A percentile compares a stretch with the other conserved stretches of the same genome.
Evolutionary conservation across 2,888 invertebrate species (phyloP).

Genomic region (Byasa hedistus): DNA sequence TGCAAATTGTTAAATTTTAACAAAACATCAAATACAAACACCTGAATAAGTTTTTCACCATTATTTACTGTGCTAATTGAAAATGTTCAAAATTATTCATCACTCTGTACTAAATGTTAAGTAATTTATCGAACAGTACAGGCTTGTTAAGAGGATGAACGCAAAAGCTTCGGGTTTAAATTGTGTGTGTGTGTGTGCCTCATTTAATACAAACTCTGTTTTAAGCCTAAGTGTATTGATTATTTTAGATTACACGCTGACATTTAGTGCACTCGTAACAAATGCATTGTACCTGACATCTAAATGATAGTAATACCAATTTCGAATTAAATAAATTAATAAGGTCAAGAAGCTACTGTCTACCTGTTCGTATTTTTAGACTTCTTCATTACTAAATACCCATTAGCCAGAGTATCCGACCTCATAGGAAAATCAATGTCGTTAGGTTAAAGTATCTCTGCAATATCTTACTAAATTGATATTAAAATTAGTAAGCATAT

Average conservation of each 20-base stretch:
- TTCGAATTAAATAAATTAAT: no score
- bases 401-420: neutral
- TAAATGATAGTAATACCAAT: no score
- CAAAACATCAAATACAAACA: conserved; percentile 27
- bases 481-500: neutral
- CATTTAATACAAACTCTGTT: conserved; percentile 47
- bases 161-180: conserved; percentile 61
- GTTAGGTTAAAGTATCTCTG: neutral
- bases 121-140: conserved; percentile 65
- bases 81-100: no score
- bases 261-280: conserved; percentile 10
- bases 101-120: conserved; percentile 47
- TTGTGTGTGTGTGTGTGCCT: conserved; percentile 50
- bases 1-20: neutral
- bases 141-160: conserved; percentile 67
- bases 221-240: conserved; percentile 30
- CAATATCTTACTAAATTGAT: neutral
- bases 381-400: no score
- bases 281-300: no score
- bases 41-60: no score
- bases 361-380: no score
- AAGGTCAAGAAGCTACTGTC: no score
- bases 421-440: neutral
- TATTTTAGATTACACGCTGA: conserved; percentile 21
- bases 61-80: no score